A percentile compares a stretch with the other conserved stretches of the same genome.
Conservation (phyloP, 2,113 vertebrate species). For the Melanerpes aurifrons region DNA sequence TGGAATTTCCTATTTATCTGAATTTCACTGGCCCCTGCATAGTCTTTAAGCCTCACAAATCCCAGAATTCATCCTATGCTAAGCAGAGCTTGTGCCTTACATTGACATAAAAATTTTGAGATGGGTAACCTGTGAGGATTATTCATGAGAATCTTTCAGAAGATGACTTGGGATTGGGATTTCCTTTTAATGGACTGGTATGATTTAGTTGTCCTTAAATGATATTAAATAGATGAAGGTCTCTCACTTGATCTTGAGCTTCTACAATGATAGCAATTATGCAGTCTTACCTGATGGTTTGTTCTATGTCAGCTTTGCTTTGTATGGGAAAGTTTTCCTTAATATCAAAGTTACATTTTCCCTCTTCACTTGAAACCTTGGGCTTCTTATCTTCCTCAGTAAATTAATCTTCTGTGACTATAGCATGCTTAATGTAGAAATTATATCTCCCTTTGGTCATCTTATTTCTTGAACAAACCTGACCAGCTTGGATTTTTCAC, state of each 20-base stretch:
- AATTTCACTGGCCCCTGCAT: neutral
- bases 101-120: neutral
- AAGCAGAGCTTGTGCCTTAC: neutral
- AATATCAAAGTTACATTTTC: neutral
- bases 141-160: neutral
- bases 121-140: neutral
- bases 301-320: neutral
- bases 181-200: neutral
- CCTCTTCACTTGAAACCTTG: neutral
- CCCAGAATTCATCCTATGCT: neutral
- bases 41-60: neutral
- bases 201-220: neutral
- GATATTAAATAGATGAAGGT: neutral
- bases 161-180: neutral
- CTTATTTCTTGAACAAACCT: neutral
- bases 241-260: neutral
- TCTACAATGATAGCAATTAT: neutral
- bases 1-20: neutral
- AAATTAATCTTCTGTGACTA: conserved; percentile 9
- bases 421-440: conserved; percentile 25
- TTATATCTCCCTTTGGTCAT: neutral
- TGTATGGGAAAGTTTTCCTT: neutral
- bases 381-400: neutral
- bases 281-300: neutral
- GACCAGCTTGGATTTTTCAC: neutral